A percentile compares a stretch with the other conserved stretches of the same genome.
phyloP scores from a whole-genome alignment of 2,797 vertebrate species.

The Capromys pilorides region DNA sequence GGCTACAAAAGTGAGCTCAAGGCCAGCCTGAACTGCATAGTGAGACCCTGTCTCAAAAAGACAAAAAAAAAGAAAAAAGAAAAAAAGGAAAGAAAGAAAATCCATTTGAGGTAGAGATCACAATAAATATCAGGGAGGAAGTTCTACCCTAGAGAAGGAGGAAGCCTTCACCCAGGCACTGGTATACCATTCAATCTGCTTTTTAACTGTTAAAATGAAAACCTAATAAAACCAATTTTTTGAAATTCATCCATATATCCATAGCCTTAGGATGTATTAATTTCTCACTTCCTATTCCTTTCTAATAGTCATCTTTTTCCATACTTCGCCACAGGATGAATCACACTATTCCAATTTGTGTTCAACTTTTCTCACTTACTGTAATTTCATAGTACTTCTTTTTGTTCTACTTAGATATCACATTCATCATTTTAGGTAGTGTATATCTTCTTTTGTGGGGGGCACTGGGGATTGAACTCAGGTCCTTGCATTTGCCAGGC shows the following conservation, averaged over 20 bases:
- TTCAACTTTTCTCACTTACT: neutral
- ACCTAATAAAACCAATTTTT: neutral
- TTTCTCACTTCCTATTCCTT: neutral
- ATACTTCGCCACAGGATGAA: neutral
- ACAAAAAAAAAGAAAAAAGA: neutral
- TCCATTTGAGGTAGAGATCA: neutral
- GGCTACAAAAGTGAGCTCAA: no score
- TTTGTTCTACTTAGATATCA: neutral
- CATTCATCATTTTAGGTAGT: neutral
- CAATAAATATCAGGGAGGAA: neutral
- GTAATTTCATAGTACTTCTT: neutral
- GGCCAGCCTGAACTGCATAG: no score
- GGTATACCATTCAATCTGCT: neutral
- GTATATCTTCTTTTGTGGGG: no score
- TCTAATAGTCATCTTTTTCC: neutral
- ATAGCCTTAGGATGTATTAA: neutral
- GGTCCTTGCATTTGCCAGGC: no score
- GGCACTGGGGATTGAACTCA: no score
- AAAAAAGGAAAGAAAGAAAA: neutral
- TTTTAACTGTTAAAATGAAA: constrained; percentile 39
- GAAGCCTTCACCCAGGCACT: neutral
- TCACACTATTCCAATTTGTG: neutral
- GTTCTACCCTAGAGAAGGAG: neutral
- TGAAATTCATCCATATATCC: neutral
- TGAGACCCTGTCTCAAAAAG: no score